Evolutionary conservation across 2,113 vertebrate species (phyloP).

Genomic region (Brachirus orientalis): DNA sequence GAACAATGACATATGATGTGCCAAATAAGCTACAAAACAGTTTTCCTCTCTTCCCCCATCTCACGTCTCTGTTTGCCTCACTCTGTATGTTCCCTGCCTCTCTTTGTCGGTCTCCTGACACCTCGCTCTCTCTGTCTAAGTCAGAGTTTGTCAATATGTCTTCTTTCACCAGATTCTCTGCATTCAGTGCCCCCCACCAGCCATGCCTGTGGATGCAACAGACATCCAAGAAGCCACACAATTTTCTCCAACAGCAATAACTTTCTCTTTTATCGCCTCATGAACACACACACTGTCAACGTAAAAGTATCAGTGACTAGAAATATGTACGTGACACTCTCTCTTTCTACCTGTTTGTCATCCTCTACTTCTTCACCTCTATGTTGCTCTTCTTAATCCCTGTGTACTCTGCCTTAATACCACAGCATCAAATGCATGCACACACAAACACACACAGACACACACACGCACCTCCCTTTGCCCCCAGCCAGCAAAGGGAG

Average conservation of each 20-base stretch:
- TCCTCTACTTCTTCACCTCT: conserved; percentile 2
- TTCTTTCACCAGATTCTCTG: not conserved
- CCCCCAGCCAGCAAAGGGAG: conserved; percentile 26
- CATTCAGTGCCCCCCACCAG: too few relatives aligned
- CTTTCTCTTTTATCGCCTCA: conserved; percentile 13
- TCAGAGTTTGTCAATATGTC: conserved; percentile 21
- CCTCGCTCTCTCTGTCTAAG: conserved; percentile 1
- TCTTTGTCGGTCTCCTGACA: not conserved
- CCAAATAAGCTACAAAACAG: not conserved
- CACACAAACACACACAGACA: conserved; percentile 12
- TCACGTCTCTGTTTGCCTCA: not conserved
- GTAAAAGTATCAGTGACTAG: not conserved
- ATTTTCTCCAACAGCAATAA: not conserved
- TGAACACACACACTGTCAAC: not conserved
- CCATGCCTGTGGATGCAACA: conserved; percentile 4
- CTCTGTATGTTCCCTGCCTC: not conserved
- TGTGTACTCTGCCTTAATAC: conserved; percentile 3
- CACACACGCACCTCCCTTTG: conserved; percentile 35
- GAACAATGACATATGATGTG: not conserved
- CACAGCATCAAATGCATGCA: conserved; percentile 1
- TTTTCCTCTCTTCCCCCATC: not conserved
- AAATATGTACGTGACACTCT: too few relatives aligned
- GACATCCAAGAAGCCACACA: too few relatives aligned
- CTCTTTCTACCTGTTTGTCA: too few relatives aligned
- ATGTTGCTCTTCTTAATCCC: not conserved